Conservation (phyloP, 2,113 vertebrate genomes). For the Ursus arctos region DNA sequence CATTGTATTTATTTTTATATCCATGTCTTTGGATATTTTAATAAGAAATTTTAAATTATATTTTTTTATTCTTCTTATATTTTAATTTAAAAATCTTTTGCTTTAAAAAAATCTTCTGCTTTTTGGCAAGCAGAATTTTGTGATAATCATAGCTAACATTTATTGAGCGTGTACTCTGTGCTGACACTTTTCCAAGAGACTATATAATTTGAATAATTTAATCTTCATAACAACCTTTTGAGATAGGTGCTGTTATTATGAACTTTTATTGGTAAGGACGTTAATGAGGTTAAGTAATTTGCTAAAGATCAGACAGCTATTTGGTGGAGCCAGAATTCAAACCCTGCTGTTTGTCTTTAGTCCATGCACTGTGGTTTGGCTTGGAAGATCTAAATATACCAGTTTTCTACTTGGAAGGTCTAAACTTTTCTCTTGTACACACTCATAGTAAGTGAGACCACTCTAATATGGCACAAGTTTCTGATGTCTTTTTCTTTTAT, state of each 20-base stretch:
- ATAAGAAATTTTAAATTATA: not conserved
- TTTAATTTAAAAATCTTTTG: not conserved
- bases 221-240: conserved; percentile 31
- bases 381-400: not conserved
- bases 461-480: not conserved
- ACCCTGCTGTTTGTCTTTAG: not conserved
- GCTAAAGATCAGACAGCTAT: not conserved
- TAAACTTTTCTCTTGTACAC: not conserved
- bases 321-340: not conserved
- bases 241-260: not conserved
- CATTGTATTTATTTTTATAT: conserved; percentile 58
- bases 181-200: conserved; percentile 3
- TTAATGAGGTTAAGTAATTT: conserved; percentile 58
- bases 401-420: not conserved
- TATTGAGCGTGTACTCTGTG: conserved; percentile 45
- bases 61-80: not conserved
- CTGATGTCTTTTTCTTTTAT: conserved; percentile 39
- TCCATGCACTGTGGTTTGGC: not conserved
- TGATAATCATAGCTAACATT: conserved; percentile 32
- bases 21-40: not conserved
- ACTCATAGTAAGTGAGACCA: not conserved
- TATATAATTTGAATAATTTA: conserved; percentile 44
- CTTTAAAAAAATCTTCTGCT: conserved; percentile 1
- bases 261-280: conserved; percentile 13
- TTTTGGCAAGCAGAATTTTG: conserved; percentile 6